phyloP scores from a whole-genome alignment of 2,888 invertebrate species.

The Eupeodes latifasciatus region DNA sequence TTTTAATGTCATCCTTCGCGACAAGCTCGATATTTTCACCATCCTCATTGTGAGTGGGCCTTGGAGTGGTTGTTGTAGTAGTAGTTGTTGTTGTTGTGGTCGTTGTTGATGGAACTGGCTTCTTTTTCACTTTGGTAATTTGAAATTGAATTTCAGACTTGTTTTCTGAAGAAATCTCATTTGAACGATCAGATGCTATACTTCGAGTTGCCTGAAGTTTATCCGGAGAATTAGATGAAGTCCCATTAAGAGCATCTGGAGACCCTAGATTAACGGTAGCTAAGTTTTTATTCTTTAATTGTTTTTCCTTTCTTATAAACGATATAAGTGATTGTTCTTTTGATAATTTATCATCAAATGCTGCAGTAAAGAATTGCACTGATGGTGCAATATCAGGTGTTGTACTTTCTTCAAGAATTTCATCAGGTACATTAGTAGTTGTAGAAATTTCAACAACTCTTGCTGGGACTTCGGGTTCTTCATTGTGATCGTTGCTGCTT shows the following conservation, averaged over 20 bases:
- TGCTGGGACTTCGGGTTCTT: slow-evolving; percentile 78
- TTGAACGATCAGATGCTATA: slow-evolving; percentile 81
- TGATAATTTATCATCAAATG: slow-evolving; percentile 81
- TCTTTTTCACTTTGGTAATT: slow-evolving; percentile 80
- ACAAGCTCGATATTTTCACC: slow-evolving; percentile 89
- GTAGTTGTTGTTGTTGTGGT: slow-evolving; percentile 84
- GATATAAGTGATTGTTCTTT: slow-evolving; percentile 81
- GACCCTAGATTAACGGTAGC: slow-evolving; percentile 63
- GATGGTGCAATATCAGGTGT: slow-evolving; percentile 84
- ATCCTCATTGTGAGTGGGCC: slow-evolving; percentile 88
- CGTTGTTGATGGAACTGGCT: slow-evolving; percentile 77
- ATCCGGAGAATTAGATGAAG: slow-evolving; percentile 68
- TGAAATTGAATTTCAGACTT: slow-evolving; percentile 82
- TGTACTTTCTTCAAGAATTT: slow-evolving; percentile 85
- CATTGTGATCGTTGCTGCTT: slow-evolving; percentile 78
- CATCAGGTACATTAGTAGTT: slow-evolving; percentile 79
- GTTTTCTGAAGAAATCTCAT: slow-evolving; percentile 81
- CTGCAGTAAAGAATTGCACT: slow-evolving; percentile 86
- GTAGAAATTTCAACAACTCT: slow-evolving; percentile 79
- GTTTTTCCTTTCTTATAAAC: slow-evolving; percentile 81
- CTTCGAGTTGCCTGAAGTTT: slow-evolving; percentile 83
- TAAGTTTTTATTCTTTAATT: slow-evolving; percentile 78
- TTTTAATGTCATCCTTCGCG: slow-evolving; percentile 89
- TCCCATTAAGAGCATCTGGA: slow-evolving; percentile 62
- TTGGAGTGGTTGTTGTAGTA: slow-evolving; percentile 87